Evolutionary conservation across 2,113 vertebrate genomes (phyloP).

Genomic region (Gnathonemus longibarbis): DNA sequence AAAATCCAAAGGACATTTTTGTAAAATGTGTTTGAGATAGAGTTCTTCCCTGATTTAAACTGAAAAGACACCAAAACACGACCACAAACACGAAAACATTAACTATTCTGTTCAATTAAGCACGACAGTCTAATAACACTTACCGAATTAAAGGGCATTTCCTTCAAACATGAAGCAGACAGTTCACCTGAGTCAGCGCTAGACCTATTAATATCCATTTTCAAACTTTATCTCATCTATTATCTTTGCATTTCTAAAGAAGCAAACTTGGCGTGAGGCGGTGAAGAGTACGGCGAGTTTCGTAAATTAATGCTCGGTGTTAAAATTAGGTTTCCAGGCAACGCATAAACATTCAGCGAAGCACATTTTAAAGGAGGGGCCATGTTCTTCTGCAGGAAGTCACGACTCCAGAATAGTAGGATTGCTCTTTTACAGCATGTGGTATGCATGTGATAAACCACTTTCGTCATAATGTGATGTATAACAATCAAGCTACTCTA

Average conservation of each 20-base stretch:
- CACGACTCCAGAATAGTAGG: neutral
- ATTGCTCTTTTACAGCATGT: neutral
- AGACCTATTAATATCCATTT: neutral
- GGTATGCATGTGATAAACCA: neutral
- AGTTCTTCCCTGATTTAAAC: neutral
- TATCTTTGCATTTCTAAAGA: neutral
- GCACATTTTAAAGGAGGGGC: slow-evolving; percentile 18
- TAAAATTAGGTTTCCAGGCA: slow-evolving; percentile 33
- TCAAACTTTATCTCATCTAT: neutral
- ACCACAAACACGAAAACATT: neutral
- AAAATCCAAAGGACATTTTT: neutral
- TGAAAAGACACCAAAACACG: neutral
- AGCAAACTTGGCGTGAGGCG: neutral
- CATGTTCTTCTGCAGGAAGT: neutral
- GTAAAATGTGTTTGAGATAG: neutral
- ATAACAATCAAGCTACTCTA: neutral
- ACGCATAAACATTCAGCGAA: slow-evolving; percentile 23
- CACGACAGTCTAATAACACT: neutral
- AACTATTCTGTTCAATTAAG: neutral
- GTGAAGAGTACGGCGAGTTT: neutral
- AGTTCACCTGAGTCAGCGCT: neutral
- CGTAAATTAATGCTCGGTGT: neutral
- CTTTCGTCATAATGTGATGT: neutral
- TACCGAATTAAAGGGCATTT: neutral
- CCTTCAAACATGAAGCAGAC: neutral